Percentiles rank a stretch among this genome's conserved stretches.
These are phyloP conservation scores for Glyphotaelius pellucidus DNA, from an alignment of 2,888 invertebrate species.

Conservation along the genomic window DNA sequence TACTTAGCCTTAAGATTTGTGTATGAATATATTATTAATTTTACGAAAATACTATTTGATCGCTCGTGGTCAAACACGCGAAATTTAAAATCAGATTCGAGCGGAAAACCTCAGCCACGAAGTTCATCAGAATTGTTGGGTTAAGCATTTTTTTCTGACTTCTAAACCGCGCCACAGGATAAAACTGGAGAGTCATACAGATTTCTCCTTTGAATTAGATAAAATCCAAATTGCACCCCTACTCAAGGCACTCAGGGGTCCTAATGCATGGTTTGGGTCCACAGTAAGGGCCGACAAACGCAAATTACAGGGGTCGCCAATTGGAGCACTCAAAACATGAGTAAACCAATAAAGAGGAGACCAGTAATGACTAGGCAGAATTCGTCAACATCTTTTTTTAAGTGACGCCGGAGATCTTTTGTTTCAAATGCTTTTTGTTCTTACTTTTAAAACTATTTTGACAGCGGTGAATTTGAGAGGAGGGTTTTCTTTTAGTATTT, in stretches of 20 bases:
- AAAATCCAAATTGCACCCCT: constrained; percentile 12
- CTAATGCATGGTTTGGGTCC: constrained; percentile 56
- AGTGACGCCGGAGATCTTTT: constrained; percentile 48
- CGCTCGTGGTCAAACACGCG: no score
- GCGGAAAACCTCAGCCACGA: no score
- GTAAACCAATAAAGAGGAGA: constrained; percentile 60
- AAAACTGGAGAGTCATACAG: background rate
- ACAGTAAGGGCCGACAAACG: constrained; percentile 57
- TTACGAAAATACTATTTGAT: no score
- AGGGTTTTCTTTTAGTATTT: constrained; percentile 16
- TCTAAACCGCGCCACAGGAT: background rate
- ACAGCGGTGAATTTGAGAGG: constrained; percentile 17
- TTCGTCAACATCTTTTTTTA: constrained; percentile 36
- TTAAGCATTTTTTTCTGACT: background rate
- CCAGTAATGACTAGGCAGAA: constrained; percentile 47
- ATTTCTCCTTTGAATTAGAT: background rate
- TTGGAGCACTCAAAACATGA: constrained; percentile 65
- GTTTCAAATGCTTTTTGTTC: constrained; percentile 52
- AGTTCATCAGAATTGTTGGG: background rate
- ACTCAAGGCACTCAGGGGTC: constrained; percentile 49
- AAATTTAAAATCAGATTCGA: no score
- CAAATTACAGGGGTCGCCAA: constrained; percentile 63
- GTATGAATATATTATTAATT: no score
- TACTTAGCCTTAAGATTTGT: no score
- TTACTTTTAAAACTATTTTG: constrained; percentile 43